Evolutionary conservation across 2,797 vertebrate species (phyloP), one percentile per base, ranked within the genome.

Genomic region (Lutjanus argentimaculatus): DNA sequence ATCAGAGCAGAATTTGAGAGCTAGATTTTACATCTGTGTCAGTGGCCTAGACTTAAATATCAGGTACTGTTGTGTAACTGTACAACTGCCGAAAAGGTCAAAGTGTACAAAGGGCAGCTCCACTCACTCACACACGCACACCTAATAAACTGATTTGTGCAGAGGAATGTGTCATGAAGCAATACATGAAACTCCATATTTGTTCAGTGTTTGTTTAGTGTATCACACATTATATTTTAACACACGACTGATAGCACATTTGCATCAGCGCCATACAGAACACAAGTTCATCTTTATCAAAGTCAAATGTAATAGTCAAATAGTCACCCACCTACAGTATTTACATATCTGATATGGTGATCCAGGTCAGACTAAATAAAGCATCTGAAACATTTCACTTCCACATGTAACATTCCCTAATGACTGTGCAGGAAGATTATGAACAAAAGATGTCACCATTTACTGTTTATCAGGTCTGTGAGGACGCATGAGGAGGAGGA

Each of bases 271-370:
- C 55, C 48, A 66, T 22, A 68, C 36, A 17, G 45, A 53, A 43
- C 15, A 36, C 49, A 57, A 10, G 30, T 40, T 9, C 15, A 16
- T 51, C 58, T n/a, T 75, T 57, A 81, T 79, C 77, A 57, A 16
- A 70, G 68, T 74, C 49, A 19, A 61, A 82, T 63, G 7, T 43
- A 65, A 25, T 2, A 80, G 59, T 73, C 71, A 89, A 86, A 80
- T 62, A 75, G n/a, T 43, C 57, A n/a, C 36, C 6, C 14, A 43
- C 13, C 53, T 63, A 2, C 56, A 58, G 15, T 80, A 72, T 90
- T 88, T 88, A 49, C 83, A 87, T 84, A 73, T 76, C 57, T 80
- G 77, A 78, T 85, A 51, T 8, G 61, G 57, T 36, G 70, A 22
- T 75, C 53, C 42, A 36, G 67, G 55, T 55, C 30, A 66, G 72